Base-by-base conservation (phyloP, 1,140 invertebrate genomes). In the Papilio glaucus region DNA sequence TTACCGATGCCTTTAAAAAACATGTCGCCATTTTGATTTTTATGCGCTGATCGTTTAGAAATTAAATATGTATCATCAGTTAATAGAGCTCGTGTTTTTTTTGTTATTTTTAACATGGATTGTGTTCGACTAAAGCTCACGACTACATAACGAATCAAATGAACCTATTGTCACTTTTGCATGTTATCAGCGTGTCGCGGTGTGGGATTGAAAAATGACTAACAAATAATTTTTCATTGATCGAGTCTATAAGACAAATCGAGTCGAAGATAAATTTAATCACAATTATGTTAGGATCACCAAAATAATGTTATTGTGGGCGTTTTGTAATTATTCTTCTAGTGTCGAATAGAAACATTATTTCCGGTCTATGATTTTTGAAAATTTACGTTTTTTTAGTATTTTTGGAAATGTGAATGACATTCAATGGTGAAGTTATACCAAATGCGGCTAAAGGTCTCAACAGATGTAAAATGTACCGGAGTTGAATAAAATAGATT, bases 1-100 rank as follows among this genome's bases (percentile, higher is more conserved):
- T 72, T 73, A 74, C 65, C 76, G 33, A 24, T 67, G 74, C 76
- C 45, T 76, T 73, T 72, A 53, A 70, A 76, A 75, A 63, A 63
- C 37, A 38, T 15, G 33, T 15, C 37, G 61, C 9, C 61, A 39
- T 37, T 24, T 63, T 53, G 49, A 6, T 33, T 33, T 6, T 53
- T 26, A 24, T 63, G n/a, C 61, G 37, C 62, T 33, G 6, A 26
- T 26, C 24, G 13, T 8, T n/a, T 57, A 29, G 10, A 21, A 21
- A 21, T 53, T 53, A n/a, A n/a, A n/a, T n/a, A n/a, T n/a, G n/a
- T 13, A 45, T 53, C 9, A 45, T 45, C n/a, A 45, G 15, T 45
- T 45, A 42, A 21, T 18, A 10, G 15, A 13, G 1, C 15, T 8
- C 1, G 9, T 41, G 13, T 10, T 0, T 13, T 1, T 1, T 33